These are phyloP conservation scores for Epinephelus awoara DNA, from an alignment of 2,797 vertebrate genomes.

Conservation along the genomic window DNA sequence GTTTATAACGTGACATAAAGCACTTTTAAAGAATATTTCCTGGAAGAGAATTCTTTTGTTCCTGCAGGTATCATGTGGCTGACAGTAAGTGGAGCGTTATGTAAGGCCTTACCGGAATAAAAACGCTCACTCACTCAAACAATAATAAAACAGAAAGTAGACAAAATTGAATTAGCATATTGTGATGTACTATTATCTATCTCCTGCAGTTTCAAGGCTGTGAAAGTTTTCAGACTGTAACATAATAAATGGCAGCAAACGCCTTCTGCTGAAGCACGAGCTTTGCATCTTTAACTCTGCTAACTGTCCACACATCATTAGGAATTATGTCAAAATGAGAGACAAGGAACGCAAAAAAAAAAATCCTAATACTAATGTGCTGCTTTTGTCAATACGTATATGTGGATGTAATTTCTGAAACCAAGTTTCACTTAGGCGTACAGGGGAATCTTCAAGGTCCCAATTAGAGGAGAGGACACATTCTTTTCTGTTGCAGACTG, in stretches of 20 bases:
- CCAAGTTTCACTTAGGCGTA: not conserved
- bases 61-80: not conserved
- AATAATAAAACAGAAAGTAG: constrained; percentile 5
- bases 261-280: not conserved
- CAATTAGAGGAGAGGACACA: constrained; percentile 51
- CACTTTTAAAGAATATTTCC: constrained; percentile 24
- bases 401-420: constrained; percentile 18
- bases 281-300: not conserved
- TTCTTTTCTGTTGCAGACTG: constrained; percentile 23
- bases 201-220: not conserved
- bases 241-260: not conserved
- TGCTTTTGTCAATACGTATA: not conserved
- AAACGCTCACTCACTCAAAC: constrained; percentile 18
- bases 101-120: constrained; percentile 6
- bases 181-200: constrained; percentile 6
- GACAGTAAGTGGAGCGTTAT: constrained; percentile 16
- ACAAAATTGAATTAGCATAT: constrained; percentile 24
- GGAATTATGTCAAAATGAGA: not conserved
- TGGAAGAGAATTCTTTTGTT: not conserved
- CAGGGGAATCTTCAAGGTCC: constrained; percentile 40
- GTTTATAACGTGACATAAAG: constrained; percentile 30
- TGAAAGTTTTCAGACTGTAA: not conserved
- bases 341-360: not conserved
- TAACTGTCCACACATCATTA: not conserved
- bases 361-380: not conserved